These are phyloP conservation scores for Cercopithecus mona DNA, from an alignment of 2,113 vertebrate genomes.

Conservation along the genomic window DNA sequence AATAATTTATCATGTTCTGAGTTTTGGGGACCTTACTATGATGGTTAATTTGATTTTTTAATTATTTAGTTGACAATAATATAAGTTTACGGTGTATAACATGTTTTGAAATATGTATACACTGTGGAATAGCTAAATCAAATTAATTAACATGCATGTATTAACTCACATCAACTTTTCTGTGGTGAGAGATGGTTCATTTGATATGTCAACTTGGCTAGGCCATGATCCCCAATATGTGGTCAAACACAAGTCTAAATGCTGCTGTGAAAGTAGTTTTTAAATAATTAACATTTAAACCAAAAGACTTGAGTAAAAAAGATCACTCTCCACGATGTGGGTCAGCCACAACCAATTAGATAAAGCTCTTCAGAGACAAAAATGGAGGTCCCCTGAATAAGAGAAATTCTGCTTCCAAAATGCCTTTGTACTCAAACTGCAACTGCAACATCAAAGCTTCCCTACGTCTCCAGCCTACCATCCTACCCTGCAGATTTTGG, in stretches of 20 bases:
- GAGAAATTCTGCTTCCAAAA: background rate
- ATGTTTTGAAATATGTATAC: background rate
- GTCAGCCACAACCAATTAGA: background rate
- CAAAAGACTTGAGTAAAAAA: background rate
- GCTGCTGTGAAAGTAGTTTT: background rate
- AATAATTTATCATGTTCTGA: background rate
- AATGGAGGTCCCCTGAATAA: background rate
- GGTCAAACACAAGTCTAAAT: background rate
- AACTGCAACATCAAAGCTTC: background rate
- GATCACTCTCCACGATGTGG: background rate
- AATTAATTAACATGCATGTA: background rate
- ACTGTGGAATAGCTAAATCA: background rate
- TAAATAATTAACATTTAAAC: slow-evolving; percentile 20
- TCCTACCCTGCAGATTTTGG: background rate
- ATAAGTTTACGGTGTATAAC: background rate
- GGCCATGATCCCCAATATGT: background rate
- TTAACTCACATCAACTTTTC: background rate
- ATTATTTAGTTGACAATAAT: background rate
- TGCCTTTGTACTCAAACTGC: background rate
- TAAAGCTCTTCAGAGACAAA: background rate
- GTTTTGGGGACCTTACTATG: background rate
- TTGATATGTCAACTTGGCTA: background rate
- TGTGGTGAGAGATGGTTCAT: background rate
- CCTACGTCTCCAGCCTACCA: background rate
- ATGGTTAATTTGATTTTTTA: background rate